A percentile compares a stretch with the other conserved stretches of the same genome.
Conservation (phyloP, 2,888 invertebrate species). For the Drosophila stalkeri region DNA sequence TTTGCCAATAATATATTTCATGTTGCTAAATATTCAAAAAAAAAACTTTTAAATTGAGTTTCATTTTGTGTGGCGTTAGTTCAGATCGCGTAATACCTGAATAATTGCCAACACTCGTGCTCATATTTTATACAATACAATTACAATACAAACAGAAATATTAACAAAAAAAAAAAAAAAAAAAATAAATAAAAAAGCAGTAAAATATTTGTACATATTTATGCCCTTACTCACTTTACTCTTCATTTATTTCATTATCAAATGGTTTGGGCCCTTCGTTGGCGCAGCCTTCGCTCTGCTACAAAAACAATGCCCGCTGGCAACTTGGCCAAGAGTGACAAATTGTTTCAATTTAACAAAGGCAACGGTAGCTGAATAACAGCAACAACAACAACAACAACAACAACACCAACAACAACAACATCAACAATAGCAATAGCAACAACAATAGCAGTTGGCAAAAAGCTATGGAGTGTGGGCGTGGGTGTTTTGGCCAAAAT, state of each 20-base stretch:
- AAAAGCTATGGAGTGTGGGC: conserved; percentile 20
- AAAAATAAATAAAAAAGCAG: background rate
- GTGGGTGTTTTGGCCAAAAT: conserved; percentile 25
- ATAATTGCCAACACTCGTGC: conserved; percentile 14
- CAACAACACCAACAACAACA: conserved; percentile 25
- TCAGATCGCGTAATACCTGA: conserved; percentile 3
- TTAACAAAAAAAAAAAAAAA: background rate
- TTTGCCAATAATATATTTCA: background rate
- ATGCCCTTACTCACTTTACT: conserved; percentile 49
- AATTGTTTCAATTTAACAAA: conserved; percentile 80
- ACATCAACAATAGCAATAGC: conserved; percentile 31
- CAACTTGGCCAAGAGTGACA: conserved; percentile 74
- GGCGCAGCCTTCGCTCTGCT: background rate
- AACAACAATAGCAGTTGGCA: conserved; percentile 25
- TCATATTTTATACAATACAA: conserved; percentile 4
- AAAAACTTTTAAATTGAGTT: background rate
- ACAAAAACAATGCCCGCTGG: conserved; percentile 56
- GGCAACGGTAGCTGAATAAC: conserved; percentile 57
- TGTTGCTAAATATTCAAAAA: background rate
- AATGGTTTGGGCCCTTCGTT: conserved; percentile 27
- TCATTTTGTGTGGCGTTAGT: background rate
- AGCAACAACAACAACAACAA: conserved; percentile 24
- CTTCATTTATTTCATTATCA: conserved; percentile 78
- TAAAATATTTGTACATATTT: conserved; percentile 50
- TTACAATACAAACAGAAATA: conserved; percentile 28